phyloP scores from a whole-genome alignment of 2,797 vertebrate genomes.

The Chelidonichthys spinosus region DNA sequence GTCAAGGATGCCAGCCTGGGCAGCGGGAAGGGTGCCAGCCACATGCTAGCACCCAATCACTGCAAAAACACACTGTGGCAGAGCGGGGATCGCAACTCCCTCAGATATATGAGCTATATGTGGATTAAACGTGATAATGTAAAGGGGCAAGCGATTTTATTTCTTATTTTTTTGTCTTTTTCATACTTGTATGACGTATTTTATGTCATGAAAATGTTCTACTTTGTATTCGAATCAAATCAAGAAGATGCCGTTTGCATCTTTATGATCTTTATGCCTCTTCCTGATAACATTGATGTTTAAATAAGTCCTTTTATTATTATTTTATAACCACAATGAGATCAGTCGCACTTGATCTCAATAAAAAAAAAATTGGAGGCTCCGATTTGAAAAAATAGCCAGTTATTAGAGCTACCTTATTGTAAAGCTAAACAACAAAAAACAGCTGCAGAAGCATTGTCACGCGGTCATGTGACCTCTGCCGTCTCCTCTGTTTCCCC shows the following conservation, averaged over 20 bases:
- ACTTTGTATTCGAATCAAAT: neutral
- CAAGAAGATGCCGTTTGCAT: neutral
- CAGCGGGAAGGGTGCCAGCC: conserved; percentile 79
- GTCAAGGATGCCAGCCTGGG: conserved; percentile 83
- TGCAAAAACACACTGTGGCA: conserved; percentile 58
- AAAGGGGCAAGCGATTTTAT: conserved; percentile 26
- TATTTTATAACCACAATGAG: neutral
- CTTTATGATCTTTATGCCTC: conserved; percentile 8
- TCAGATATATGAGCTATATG: too few relatives aligned
- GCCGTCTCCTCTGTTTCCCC: conserved; percentile 56
- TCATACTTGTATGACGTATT: too few relatives aligned
- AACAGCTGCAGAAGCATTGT: conserved; percentile 63
- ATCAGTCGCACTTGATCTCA: neutral
- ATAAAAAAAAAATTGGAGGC: conserved; percentile 23
- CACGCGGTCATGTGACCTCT: conserved; percentile 69
- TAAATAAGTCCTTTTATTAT: neutral
- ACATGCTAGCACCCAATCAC: conserved; percentile 75
- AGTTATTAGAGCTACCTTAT: conserved; percentile 29
- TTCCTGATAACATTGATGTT: neutral
- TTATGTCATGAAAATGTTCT: too few relatives aligned
- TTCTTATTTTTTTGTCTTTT: too few relatives aligned
- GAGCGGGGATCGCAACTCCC: neutral
- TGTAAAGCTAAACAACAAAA: conserved; percentile 32
- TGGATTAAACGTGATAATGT: too few relatives aligned
- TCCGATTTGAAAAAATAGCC: conserved; percentile 18